These are phyloP conservation scores for Schlechtendalia chinensis DNA, from an alignment of 1,140 invertebrate species.

Conservation along the genomic window DNA sequence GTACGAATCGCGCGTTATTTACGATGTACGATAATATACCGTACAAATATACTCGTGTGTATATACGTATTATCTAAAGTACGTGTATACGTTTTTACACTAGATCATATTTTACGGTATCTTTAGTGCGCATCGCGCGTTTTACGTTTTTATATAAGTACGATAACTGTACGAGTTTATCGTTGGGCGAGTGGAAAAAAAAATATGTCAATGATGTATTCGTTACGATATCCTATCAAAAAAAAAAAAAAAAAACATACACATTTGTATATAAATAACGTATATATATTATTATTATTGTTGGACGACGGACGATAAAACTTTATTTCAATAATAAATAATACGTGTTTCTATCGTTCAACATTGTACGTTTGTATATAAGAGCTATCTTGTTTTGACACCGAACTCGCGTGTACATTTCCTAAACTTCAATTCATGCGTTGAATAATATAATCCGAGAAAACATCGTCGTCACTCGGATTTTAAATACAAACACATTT, in stretches of 20 bases:
- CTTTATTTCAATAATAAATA: too few relatives aligned
- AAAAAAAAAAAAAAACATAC: too few relatives aligned
- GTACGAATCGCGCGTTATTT: conserved; percentile 10
- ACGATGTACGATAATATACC: neutral
- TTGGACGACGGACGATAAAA: too few relatives aligned
- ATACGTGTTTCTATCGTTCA: too few relatives aligned
- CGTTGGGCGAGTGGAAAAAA: neutral
- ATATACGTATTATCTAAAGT: neutral
- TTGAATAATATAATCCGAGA: too few relatives aligned
- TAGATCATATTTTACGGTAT: neutral
- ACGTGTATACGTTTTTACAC: neutral
- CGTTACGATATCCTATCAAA: neutral
- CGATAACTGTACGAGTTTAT: neutral
- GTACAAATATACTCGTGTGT: too few relatives aligned
- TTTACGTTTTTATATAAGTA: neutral
- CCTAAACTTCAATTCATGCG: too few relatives aligned
- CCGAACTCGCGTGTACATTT: too few relatives aligned
- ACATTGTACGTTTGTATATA: too few relatives aligned
- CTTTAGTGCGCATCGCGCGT: neutral
- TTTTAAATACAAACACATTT: too few relatives aligned
- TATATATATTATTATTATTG: neutral
- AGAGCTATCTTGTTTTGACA: too few relatives aligned
- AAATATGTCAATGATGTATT: neutral
- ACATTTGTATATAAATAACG: neutral
- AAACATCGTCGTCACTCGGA: too few relatives aligned